Percentiles rank a stretch among this genome's conserved stretches.
Conservation (phyloP, 2,113 vertebrate species). For the Tychaedon coryphoeus region DNA sequence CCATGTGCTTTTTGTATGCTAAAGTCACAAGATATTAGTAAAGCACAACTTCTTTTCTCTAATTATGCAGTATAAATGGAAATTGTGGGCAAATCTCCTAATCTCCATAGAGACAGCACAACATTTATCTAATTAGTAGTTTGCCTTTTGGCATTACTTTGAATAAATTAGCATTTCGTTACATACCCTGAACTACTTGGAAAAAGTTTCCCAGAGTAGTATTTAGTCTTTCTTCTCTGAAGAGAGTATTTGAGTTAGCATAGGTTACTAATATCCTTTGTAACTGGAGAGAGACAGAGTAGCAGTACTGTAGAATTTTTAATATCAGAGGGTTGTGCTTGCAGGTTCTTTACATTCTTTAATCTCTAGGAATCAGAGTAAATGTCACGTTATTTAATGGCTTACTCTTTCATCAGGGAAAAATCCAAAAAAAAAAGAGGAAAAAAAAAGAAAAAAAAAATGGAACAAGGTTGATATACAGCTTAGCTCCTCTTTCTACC, state of each 20-base stretch:
- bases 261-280: conserved; percentile 6
- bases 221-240: neutral
- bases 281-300: neutral
- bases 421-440: neutral
- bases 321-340: neutral
- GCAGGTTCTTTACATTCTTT: neutral
- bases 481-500: neutral
- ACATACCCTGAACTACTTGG: neutral
- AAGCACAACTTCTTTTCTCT: neutral
- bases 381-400: neutral
- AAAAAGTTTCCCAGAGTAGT: conserved; percentile 2
- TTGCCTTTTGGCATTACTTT: conserved; percentile 55
- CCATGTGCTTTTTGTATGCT: neutral
- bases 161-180: conserved; percentile 60
- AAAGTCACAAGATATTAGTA: neutral
- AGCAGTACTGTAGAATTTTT: neutral
- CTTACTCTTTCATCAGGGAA: neutral
- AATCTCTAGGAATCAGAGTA: neutral
- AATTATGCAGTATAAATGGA: conserved; percentile 38
- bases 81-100: conserved; percentile 15
- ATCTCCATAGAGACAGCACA: conserved; percentile 50
- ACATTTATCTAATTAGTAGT: conserved; percentile 46
- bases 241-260: neutral
- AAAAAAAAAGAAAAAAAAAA: neutral
- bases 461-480: neutral